Conservation (phyloP, 1,140 invertebrate genomes). For the Drosophila grimshawi region DNA sequence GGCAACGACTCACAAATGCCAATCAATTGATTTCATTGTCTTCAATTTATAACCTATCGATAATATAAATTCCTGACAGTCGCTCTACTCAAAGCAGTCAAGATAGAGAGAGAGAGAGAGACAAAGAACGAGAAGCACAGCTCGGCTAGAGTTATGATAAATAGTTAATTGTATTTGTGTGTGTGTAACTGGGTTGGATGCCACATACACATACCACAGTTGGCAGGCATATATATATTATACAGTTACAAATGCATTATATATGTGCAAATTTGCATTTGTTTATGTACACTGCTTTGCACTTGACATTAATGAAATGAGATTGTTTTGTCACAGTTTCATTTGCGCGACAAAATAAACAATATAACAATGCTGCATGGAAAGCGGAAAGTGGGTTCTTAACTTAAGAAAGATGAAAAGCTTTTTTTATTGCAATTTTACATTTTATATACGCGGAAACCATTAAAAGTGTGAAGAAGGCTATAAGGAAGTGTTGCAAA, state of each 20-base stretch:
- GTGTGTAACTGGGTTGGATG: conserved; percentile 48
- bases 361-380: neutral
- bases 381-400: neutral
- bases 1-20: conserved; percentile 62
- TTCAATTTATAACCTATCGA: conserved; percentile 81
- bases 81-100: conserved; percentile 38
- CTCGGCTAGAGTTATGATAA: conserved; percentile 57
- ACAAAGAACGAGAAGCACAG: neutral
- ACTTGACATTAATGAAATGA: conserved; percentile 77
- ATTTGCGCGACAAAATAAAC: conserved; percentile 24
- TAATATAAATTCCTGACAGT: conserved; percentile 75
- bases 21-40: conserved; percentile 83
- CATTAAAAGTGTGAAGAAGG: too few relatives aligned
- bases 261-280: conserved; percentile 11
- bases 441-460: too few relatives aligned
- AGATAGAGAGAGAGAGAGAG: conserved; percentile 14
- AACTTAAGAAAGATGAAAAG: neutral
- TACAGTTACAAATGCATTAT: conserved; percentile 12
- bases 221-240: conserved; percentile 20
- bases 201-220: conserved; percentile 29
- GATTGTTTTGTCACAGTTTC: conserved; percentile 72
- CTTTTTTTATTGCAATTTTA: too few relatives aligned
- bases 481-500: too few relatives aligned
- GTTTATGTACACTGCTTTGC: conserved; percentile 43
- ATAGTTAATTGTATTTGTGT: conserved; percentile 32